A percentile compares a stretch with the other conserved stretches of the same genome.
Conservation (phyloP, 2,888 invertebrate species). For the Panzeria rudis region DNA sequence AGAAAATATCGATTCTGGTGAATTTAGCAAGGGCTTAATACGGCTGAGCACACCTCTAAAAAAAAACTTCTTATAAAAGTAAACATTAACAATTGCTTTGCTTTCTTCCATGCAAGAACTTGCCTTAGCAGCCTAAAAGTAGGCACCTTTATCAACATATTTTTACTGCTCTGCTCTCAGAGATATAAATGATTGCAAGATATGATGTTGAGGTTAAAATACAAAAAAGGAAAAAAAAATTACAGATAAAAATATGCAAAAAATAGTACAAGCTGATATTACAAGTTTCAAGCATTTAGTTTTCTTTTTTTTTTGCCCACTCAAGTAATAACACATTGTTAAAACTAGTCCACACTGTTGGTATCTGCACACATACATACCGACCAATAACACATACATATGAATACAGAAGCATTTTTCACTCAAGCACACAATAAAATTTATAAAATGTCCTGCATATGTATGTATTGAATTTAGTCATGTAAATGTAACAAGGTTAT, state of each 20-base stretch:
- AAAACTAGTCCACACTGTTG: constrained; percentile 29
- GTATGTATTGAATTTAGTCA: constrained; percentile 47
- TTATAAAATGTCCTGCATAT: background rate
- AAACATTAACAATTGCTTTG: too few relatives aligned
- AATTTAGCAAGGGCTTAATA: too few relatives aligned
- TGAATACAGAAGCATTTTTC: constrained; percentile 33
- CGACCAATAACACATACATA: background rate
- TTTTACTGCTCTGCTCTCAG: background rate
- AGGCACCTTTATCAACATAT: background rate
- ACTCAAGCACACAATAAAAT: constrained; percentile 1
- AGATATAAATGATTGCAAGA: constrained; percentile 24
- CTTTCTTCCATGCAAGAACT: background rate
- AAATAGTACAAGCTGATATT: constrained; percentile 11
- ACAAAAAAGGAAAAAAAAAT: background rate
- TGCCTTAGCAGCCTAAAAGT: background rate
- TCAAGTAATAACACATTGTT: constrained; percentile 43
- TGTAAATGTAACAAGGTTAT: constrained; percentile 59
- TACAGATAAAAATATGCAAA: constrained; percentile 3
- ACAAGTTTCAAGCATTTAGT: constrained; percentile 37
- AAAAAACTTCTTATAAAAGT: too few relatives aligned
- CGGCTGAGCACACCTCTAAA: too few relatives aligned
- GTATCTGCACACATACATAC: background rate
- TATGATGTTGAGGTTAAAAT: constrained; percentile 51
- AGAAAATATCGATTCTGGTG: too few relatives aligned
- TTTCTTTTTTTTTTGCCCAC: background rate